Conservation (phyloP, 2,113 vertebrate species). For the Mionectes macconnelli region DNA sequence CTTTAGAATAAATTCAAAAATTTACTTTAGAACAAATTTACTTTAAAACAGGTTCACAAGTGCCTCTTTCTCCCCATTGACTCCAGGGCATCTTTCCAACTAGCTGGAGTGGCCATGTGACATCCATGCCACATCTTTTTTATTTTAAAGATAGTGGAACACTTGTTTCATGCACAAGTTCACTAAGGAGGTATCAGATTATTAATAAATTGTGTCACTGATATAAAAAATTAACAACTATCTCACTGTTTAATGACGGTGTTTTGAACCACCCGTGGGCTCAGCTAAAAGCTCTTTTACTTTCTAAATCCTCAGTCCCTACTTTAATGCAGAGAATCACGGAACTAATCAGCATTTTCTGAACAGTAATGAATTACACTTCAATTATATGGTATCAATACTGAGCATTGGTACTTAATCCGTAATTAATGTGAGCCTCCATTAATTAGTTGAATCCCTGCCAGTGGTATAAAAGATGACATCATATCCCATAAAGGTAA, state of each 20-base stretch:
- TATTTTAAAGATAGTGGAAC: not conserved
- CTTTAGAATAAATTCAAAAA: not conserved
- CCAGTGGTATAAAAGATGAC: not conserved
- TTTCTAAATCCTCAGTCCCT: not conserved
- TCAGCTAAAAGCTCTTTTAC: not conserved
- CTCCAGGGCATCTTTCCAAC: not conserved
- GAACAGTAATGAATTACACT: not conserved
- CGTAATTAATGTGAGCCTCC: not conserved
- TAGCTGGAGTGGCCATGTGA: not conserved
- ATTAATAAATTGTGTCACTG: not conserved
- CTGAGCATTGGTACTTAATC: not conserved
- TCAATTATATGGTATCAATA: not conserved
- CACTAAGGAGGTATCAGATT: not conserved
- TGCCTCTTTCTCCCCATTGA: not conserved
- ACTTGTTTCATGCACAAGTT: not conserved
- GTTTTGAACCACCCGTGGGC: not conserved
- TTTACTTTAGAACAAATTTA: not conserved
- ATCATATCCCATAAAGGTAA: not conserved
- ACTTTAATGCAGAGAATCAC: not conserved
- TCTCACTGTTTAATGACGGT: not conserved
- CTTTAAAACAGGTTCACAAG: not conserved
- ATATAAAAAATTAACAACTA: not conserved
- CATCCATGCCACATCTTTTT: not conserved
- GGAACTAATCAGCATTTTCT: not conserved
- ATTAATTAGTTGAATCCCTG: not conserved